Conservation (phyloP, 2,113 vertebrate species). For the mouse (Mus musculus) region GRCm39 chr8:54363001-54363500, state of each 20-base stretch:
- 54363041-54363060: background rate
- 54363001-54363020: background rate
- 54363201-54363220: background rate
- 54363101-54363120: background rate
- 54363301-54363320: background rate
- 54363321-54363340: background rate
- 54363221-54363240: background rate
- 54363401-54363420: background rate
- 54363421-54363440: conserved; percentile 26
- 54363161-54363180: background rate
- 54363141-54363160: background rate
- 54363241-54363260: background rate
- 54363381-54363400: too few species aligned
- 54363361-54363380: background rate
- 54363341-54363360: too few species aligned
- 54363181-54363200: background rate
- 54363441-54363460: background rate
- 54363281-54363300: background rate
- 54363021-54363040: background rate
- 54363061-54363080: background rate
- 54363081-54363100: background rate
- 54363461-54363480: background rate
- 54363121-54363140: background rate
- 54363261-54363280: too few species aligned
- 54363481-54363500: background rate